Conservation (phyloP, 2,113 vertebrate genomes). For the Osmerus mordax region DNA sequence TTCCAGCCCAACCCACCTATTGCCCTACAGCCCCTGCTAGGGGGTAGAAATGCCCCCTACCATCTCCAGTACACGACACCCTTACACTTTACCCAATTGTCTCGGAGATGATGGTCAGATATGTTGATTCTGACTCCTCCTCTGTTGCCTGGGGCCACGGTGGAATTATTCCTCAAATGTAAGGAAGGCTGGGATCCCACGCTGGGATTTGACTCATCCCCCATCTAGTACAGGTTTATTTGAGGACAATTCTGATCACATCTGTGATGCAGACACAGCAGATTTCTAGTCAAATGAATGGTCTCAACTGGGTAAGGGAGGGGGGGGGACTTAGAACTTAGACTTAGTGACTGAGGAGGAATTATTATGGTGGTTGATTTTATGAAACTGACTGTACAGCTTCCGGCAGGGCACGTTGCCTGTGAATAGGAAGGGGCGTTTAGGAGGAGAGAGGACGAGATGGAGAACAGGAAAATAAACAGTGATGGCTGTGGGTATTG, state of each 20-base stretch:
- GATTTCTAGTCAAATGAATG: too few relatives aligned
- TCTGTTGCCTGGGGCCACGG: neutral
- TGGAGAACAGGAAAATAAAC: conserved; percentile 30
- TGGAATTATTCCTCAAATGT: conserved; percentile 28
- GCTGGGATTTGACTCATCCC: conserved; percentile 29
- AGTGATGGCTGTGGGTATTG: conserved; percentile 46
- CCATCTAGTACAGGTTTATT: conserved; percentile 4
- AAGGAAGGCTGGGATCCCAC: neutral
- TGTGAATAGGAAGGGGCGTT: too few relatives aligned
- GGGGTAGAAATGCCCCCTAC: neutral
- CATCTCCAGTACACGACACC: neutral
- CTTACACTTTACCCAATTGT: neutral
- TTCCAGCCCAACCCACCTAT: neutral
- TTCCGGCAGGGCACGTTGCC: too few relatives aligned
- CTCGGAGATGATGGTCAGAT: neutral
- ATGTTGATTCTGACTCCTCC: conserved; percentile 8
- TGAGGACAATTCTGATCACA: too few relatives aligned
- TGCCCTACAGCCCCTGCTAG: neutral
- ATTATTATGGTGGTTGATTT: too few relatives aligned
- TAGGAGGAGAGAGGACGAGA: neutral
- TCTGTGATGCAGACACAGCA: too few relatives aligned
- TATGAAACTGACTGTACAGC: too few relatives aligned
- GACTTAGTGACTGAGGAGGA: too few relatives aligned
- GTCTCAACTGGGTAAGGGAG: too few relatives aligned
- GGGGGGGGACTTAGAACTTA: too few relatives aligned